Base-by-base conservation (phyloP, 2,888 invertebrate species). In the Helobdella robusta region DNA sequence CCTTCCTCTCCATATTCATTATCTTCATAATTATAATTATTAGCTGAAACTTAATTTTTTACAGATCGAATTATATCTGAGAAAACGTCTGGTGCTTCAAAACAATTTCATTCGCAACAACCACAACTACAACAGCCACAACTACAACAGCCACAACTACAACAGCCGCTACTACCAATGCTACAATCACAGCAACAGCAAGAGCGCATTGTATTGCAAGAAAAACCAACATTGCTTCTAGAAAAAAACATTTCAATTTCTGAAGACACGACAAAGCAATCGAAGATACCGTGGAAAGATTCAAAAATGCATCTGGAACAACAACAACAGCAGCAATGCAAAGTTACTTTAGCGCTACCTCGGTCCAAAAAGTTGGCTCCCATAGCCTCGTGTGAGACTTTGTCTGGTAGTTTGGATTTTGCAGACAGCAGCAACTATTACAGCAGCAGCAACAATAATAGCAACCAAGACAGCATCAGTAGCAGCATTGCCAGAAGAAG, bases 301-400 rank as follows among this genome's bases (percentile, higher is more conserved):
- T n/a, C n/a, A n/a, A n/a, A n/a, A n/a, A n/a, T n/a, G 8, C 56
- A n/a, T 56, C 56, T 25, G 5, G 30, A 3, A 30, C 56, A n/a
- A 8, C 32, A 30, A 30, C 56, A 32, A 56, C 56, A n/a, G 28
- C 56, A 28, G 32, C 56, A 11, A 46, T 63, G 2, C 6, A 62
- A n/a, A 66, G 40, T 30, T 44, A 66, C 20, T 59, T 67, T 40
- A 65, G 66, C 25, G 72, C 75, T 59, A 11, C 73, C 75, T 6
- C 73, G 72, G 56, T 69, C 71, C 48, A 56, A 56, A 30, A 76
- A 75, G 66, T 72, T 77, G 58, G 79, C 79, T 25, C 79, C 79
- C n/a, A 77, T 79, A 3, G 79, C 79, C 2, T 76, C 76, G 2
- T 78, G 77, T 68, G 79, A 79, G 66, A 78, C 78, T 2, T 70